Percentiles rank a stretch among this genome's conserved stretches.
Conservation (phyloP, 2,113 vertebrate species). For the Ceuthmochares aereus region DNA sequence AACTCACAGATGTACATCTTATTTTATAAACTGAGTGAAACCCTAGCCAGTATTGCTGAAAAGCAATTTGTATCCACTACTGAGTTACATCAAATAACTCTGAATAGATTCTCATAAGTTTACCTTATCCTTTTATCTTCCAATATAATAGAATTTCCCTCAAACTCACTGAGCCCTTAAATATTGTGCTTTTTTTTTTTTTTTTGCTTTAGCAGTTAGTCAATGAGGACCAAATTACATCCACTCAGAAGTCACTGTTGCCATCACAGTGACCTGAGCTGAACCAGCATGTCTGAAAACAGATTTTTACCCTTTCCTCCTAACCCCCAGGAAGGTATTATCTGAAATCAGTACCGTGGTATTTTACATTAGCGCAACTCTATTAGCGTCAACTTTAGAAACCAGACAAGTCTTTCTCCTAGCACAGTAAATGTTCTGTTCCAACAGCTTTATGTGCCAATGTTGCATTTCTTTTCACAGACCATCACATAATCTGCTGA, state of each 20-base stretch:
- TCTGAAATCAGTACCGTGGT: neutral
- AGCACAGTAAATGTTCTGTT: neutral
- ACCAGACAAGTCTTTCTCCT: neutral
- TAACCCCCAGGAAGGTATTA: neutral
- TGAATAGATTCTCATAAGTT: neutral
- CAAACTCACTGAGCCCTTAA: neutral
- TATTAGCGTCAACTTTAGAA: neutral
- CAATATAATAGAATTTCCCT: neutral
- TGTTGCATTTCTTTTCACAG: neutral
- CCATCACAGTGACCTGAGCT: neutral
- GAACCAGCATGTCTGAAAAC: neutral
- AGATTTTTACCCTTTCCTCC: neutral
- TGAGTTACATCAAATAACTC: neutral
- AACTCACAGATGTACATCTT: neutral
- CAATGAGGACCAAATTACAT: neutral
- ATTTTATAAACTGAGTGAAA: neutral
- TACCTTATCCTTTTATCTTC: neutral
- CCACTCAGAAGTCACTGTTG: neutral
- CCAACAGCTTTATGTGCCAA: neutral
- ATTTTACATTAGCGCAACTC: neutral
- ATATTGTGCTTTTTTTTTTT: neutral
- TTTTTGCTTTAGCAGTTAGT: neutral
- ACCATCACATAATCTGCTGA: neutral
- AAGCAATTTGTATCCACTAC: neutral
- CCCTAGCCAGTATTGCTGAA: neutral